Base-by-base conservation (phyloP, 2,888 invertebrate species). In the Cerceris rybyensis region DNA sequence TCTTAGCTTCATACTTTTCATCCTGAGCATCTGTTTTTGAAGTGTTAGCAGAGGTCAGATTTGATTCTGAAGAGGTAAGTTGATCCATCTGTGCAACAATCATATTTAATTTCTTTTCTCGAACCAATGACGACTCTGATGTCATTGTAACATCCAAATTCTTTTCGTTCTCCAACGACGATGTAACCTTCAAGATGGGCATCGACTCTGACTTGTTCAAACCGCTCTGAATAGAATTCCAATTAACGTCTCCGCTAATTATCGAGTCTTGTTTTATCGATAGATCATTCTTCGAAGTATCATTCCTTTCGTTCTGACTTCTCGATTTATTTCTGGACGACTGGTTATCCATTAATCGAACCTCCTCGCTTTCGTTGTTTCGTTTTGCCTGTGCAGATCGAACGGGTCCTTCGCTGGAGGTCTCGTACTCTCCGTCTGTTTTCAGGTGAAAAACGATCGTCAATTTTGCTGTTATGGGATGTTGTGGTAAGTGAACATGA, bases 401-500 rank as follows among this genome's bases (percentile, higher is more conserved):
- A 57, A 70, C 9, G 11, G 65, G 72, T 6, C 88, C 88, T 52
- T 88, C 88, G 77, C 87, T 88, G 41, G 89, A 86, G 17, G 89
- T 88, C 65, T 88, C 88, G 75, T 88, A 89, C 52, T 83, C 85
- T 50, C 63, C 85, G 11, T 85, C 83, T 85, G 14, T 7, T 52
- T 5, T 16, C 7, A 8, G 5, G 49, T 7, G 11, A 46, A 50
- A 11, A 49, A 46, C 13, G 49, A 41, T 49, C 46, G 46, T 46
- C 8, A 11, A 11, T 8, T 2, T 1, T 46, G 13, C 9, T 2
- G 13, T 46, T 46, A 11, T 5, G 5, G 13, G 13, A 46, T 11
- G 13, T 46, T 13, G 5, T 8, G 13, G 13, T 46, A 11, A 46
- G 0, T 46, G 13, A 11, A 46, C 13, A 4, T 4, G 28, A 28